Conservation (phyloP, 1,140 invertebrate species). For the Drosophila trapezifrons region DNA sequence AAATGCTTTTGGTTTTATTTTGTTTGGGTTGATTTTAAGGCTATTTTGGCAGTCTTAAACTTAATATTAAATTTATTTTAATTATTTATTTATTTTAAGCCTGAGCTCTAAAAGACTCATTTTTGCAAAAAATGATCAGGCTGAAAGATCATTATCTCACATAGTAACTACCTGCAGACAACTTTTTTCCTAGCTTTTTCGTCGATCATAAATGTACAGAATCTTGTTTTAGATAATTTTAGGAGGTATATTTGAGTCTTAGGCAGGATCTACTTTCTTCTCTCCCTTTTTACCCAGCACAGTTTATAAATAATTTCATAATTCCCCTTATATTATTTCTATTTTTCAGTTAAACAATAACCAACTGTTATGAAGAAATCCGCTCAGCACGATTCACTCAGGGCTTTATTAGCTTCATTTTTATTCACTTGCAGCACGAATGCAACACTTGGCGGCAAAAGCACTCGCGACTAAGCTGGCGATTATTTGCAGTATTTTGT, state of each 20-base stretch:
- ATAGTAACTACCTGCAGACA: too few relatives aligned
- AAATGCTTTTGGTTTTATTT: background rate
- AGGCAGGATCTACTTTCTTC: too few relatives aligned
- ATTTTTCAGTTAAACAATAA: background rate
- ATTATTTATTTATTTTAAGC: background rate
- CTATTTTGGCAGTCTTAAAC: too few relatives aligned
- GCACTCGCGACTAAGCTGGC: conserved; percentile 16
- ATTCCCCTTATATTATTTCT: background rate
- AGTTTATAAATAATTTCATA: background rate
- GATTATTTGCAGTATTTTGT: conserved; percentile 2
- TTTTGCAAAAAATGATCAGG: background rate
- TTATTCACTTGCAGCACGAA: conserved; percentile 32
- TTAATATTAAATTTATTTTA: too few relatives aligned
- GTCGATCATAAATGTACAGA: background rate
- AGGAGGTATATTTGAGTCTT: background rate
- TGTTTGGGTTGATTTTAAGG: too few relatives aligned
- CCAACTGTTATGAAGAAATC: conserved; percentile 7
- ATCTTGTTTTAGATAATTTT: background rate
- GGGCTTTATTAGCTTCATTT: conserved; percentile 23
- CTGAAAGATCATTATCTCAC: background rate
- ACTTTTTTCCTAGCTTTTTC: too few relatives aligned
- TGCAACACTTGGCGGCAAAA: conserved; percentile 60
- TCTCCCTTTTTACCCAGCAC: background rate
- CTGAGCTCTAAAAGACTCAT: too few relatives aligned
- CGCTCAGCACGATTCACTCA: conserved; percentile 13